phyloP scores from a whole-genome alignment of 2,888 invertebrate species.

The Thecocarcelia acutangulata region DNA sequence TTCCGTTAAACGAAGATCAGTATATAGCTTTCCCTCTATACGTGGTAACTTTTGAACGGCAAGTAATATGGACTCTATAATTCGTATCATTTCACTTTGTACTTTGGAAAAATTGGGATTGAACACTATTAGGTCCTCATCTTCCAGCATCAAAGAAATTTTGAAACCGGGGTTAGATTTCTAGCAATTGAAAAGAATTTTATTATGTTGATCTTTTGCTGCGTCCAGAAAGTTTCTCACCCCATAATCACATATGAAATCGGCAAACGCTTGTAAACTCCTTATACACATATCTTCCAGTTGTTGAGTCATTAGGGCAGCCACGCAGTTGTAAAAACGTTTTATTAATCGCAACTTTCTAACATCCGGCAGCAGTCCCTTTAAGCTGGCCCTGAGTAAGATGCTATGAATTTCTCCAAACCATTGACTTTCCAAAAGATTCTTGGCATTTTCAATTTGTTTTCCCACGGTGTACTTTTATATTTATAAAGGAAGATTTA shows the following conservation, averaged over 20 bases:
- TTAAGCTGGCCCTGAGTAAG: slow-evolving; percentile 84
- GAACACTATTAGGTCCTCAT: slow-evolving; percentile 85
- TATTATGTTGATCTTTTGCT: background rate
- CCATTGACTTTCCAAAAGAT: slow-evolving; percentile 84
- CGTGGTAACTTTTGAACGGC: slow-evolving; percentile 88
- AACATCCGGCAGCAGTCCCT: slow-evolving; percentile 86
- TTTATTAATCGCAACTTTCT: slow-evolving; percentile 85
- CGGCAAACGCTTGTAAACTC: slow-evolving; percentile 89
- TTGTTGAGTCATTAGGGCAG: slow-evolving; percentile 93
- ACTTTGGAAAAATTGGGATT: slow-evolving; percentile 90
- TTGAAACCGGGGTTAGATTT: slow-evolving; percentile 86
- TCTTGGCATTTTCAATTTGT: slow-evolving; percentile 87
- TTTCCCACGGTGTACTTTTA: slow-evolving; percentile 77
- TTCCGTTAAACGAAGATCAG: slow-evolving; percentile 75
- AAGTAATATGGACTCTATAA: slow-evolving; percentile 89
- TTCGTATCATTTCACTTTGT: slow-evolving; percentile 85
- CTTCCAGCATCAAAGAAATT: slow-evolving; percentile 78
- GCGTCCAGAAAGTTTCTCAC: slow-evolving; percentile 81
- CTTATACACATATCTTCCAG: slow-evolving; percentile 90
- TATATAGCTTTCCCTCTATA: slow-evolving; percentile 87
- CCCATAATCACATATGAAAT: slow-evolving; percentile 89
- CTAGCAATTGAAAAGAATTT: slow-evolving; percentile 80
- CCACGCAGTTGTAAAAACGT: slow-evolving; percentile 92
- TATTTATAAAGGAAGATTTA: background rate
- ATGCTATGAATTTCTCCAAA: slow-evolving; percentile 79